Percentiles rank a stretch among this genome's conserved stretches.
Evolutionary conservation across 2,888 invertebrate species (phyloP).

Genomic region (Xylota sylvarum): DNA sequence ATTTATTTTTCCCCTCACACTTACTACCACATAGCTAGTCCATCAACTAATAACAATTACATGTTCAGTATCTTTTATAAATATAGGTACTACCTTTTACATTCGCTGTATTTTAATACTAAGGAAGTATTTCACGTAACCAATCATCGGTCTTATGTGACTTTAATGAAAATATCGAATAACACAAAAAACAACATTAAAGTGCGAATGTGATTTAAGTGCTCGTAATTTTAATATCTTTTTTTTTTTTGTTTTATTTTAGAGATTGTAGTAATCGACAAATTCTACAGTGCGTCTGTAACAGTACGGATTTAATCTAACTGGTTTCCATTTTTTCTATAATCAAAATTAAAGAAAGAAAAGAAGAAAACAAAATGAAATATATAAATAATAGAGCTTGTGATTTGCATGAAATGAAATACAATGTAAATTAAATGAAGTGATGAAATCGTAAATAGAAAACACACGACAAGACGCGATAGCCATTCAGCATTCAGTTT

Average conservation of each 20-base stretch:
- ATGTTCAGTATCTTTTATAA: background rate
- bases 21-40: background rate
- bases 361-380: constrained; percentile 79
- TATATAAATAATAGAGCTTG: constrained; percentile 43
- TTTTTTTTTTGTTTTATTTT: constrained; percentile 78
- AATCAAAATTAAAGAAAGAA: constrained; percentile 78
- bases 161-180: constrained; percentile 13
- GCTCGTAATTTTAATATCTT: constrained; percentile 4
- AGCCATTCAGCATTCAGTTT: background rate
- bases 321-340: constrained; percentile 85
- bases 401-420: constrained; percentile 70
- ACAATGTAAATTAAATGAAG: constrained; percentile 12
- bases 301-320: constrained; percentile 84
- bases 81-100: constrained; percentile 31
- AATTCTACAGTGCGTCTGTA: constrained; percentile 84
- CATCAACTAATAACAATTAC: constrained; percentile 3
- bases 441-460: constrained; percentile 16
- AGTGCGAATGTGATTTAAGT: constrained; percentile 42
- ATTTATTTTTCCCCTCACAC: background rate
- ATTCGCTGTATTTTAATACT: constrained; percentile 10
- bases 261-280: constrained; percentile 84
- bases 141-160: constrained; percentile 17
- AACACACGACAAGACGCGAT: background rate
- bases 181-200: constrained; percentile 24
- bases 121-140: constrained; percentile 15